phyloP scores from a whole-genome alignment of 1,140 invertebrate genomes.

The Tetramorium parvispinum region DNA sequence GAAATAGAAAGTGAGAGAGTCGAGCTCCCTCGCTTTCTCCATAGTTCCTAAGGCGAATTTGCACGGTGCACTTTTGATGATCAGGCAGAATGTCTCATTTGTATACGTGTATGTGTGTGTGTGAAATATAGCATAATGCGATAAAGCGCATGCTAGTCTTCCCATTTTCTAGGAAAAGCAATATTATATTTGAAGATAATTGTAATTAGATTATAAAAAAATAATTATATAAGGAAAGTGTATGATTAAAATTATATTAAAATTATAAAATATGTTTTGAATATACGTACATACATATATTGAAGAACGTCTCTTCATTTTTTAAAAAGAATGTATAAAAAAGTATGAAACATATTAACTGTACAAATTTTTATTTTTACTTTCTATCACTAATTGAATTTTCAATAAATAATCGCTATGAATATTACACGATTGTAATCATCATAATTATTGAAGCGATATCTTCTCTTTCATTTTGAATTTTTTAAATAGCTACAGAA shows the following conservation, averaged over 20 bases:
- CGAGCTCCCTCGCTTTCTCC: conserved; percentile 16
- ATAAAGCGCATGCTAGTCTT: neutral
- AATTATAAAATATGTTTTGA: neutral
- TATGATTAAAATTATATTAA: neutral
- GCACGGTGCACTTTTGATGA: conserved; percentile 19
- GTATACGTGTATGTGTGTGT: neutral
- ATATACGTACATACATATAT: neutral
- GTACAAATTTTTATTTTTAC: neutral
- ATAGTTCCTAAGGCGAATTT: conserved; percentile 39
- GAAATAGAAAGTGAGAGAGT: neutral
- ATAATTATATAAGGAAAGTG: neutral
- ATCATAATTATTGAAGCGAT: neutral
- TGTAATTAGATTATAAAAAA: neutral
- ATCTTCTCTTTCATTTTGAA: neutral
- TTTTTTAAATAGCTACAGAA: neutral
- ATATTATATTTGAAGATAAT: neutral
- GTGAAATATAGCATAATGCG: neutral
- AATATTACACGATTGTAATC: neutral
- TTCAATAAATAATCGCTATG: neutral
- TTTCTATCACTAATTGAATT: neutral
- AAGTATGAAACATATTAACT: neutral
- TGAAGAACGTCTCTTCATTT: neutral
- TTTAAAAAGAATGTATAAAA: neutral
- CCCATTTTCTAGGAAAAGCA: neutral
- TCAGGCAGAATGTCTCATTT: neutral